Evolutionary conservation across 2,797 vertebrate species (phyloP), one percentile per base, ranked within the genome.

Genomic region (Enteromius mattozi): DNA sequence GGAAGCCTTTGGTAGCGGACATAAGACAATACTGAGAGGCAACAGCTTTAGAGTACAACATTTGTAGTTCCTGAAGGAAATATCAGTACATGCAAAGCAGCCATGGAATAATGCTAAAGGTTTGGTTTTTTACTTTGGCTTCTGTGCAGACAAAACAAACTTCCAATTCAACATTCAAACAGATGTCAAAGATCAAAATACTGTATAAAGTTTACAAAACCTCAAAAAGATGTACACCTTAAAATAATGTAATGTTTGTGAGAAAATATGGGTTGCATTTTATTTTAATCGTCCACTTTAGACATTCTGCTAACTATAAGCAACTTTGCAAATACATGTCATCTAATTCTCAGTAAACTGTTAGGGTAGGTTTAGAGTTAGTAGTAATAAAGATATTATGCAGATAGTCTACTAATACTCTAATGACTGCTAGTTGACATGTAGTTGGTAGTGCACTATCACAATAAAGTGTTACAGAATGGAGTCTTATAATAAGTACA

Each of bases 1-100:
- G 89, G 24, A 89, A 89, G 89, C 47, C 35, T 69, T 51, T 80
- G 82, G 68, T 70, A 85, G 65, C 5, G 54, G 54, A 42, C 69
- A 61, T 24, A 54, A 66, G 85, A 77, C 61, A 76, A 68, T 72
- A 71, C 66, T n/a, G 74, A 77, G 21, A 61, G 35, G 21, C 35
- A 40, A 71, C n/a, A 42, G 24, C 45, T 74, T 76, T 9, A 77
- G 30, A 54, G 6, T 7, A 10, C 75, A 37, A 3, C 33, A 56
- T 77, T 9, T 40, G 33, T 5, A 35, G 72, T n/a, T 75, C 19
- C 49, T 37, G 3, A n/a, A n/a, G 72, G 19, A 56, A 54, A 35
- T 3, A 54, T 19, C 27, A 21, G 49, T 75, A 49, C 30, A 75
- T 54, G 49, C 72, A 75, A n/a, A 54, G 30, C 21, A 2, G 5